Evolutionary conservation across 2,113 vertebrate genomes (phyloP).

Genomic region (Typhlomys cinereus): DNA sequence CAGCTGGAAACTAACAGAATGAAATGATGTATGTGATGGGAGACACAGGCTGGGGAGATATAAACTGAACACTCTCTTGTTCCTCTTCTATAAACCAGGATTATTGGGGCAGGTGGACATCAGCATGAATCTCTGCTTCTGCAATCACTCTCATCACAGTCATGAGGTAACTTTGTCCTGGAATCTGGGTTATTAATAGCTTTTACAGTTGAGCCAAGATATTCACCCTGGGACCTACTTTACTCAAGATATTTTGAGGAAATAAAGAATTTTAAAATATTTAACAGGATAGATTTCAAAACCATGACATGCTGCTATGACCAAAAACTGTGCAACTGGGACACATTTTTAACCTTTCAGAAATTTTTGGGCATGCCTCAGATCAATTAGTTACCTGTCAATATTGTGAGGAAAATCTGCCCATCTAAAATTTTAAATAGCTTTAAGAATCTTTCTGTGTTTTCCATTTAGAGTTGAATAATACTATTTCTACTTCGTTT

Average conservation of each 20-base stretch:
- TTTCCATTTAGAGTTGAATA: neutral
- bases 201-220: neutral
- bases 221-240: neutral
- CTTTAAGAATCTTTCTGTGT: neutral
- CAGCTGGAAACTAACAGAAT: no score
- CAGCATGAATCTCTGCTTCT: neutral
- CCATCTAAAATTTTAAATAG: neutral
- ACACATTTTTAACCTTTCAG: neutral
- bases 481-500: neutral
- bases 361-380: neutral
- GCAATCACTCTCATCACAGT: neutral
- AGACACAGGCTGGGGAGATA: no score
- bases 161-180: neutral
- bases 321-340: neutral
- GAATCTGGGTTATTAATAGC: constrained; percentile 20
- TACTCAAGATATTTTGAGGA: constrained; percentile 11
- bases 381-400: fast-evolving
- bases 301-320: neutral
- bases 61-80: neutral
- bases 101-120: neutral
- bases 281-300: neutral
- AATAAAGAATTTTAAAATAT: neutral
- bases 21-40: neutral
- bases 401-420: fast-evolving
- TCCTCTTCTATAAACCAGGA: neutral